phyloP scores from a whole-genome alignment of 2,888 invertebrate genomes.

The Noctua janthe region DNA sequence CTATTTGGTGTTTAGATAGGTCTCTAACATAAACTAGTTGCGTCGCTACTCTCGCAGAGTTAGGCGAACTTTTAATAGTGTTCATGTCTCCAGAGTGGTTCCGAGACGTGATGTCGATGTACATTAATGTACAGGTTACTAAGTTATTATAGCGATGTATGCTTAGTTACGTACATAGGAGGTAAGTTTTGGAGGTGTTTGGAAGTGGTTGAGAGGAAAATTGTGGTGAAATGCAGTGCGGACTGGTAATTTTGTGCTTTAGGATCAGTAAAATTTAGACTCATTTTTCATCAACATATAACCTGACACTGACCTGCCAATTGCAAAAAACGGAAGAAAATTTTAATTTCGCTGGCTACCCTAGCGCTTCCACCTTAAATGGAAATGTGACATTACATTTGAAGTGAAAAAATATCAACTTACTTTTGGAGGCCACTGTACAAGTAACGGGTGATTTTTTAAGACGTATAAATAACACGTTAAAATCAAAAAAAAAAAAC shows the following conservation, averaged over 20 bases:
- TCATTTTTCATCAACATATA: too few relatives aligned
- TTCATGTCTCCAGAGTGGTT: constrained; percentile 78
- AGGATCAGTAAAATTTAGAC: neutral
- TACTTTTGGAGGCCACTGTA: too few relatives aligned
- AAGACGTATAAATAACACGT: too few relatives aligned
- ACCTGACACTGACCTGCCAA: too few relatives aligned
- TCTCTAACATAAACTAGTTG: constrained; percentile 82
- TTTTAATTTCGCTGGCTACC: too few relatives aligned
- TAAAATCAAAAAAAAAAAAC: too few relatives aligned
- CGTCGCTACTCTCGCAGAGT: constrained; percentile 80
- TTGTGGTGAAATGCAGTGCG: neutral
- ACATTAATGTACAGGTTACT: constrained; percentile 68
- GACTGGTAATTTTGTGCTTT: constrained; percentile 8
- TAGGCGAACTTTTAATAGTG: constrained; percentile 88
- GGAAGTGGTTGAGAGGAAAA: constrained; percentile 7
- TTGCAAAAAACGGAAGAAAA: too few relatives aligned
- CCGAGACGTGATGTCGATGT: constrained; percentile 70
- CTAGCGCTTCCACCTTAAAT: too few relatives aligned
- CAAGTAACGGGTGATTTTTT: too few relatives aligned
- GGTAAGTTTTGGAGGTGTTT: constrained; percentile 82
- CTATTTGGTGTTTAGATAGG: constrained; percentile 73
- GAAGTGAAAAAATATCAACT: too few relatives aligned
- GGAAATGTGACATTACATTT: too few relatives aligned
- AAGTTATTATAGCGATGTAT: constrained; percentile 81
- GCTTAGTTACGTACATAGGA: constrained; percentile 23